These are phyloP conservation scores for Natator depressus DNA, from an alignment of 2,113 vertebrate species.

Conservation along the genomic window DNA sequence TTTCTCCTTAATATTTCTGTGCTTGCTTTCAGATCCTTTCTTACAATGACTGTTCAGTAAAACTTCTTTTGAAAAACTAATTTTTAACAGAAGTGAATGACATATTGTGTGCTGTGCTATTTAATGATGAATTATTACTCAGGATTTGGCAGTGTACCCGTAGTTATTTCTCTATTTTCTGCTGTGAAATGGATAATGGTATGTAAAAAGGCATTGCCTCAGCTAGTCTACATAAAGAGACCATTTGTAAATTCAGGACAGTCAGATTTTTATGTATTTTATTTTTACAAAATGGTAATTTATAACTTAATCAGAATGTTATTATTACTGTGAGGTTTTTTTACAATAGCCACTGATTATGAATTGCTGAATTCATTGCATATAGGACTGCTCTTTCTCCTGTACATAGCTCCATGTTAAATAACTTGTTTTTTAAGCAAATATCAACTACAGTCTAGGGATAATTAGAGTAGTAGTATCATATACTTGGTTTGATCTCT, in stretches of 20 bases:
- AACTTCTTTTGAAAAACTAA: neutral
- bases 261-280: neutral
- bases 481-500: neutral
- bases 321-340: neutral
- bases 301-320: neutral
- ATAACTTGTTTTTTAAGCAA: neutral
- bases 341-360: neutral
- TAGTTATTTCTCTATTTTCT: neutral
- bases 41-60: neutral
- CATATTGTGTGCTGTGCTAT: neutral
- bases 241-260: neutral
- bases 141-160: neutral
- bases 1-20: neutral
- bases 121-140: neutral
- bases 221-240: neutral
- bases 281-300: neutral
- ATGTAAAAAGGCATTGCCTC: neutral
- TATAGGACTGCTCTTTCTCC: neutral
- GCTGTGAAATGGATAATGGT: neutral
- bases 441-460: neutral
- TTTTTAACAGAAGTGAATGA: neutral
- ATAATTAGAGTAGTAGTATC: neutral
- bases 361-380: neutral
- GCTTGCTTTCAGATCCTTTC: neutral
- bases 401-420: neutral